A percentile compares a stretch with the other conserved stretches of the same genome.
These are phyloP conservation scores for Nematolebias whitei DNA, from an alignment of 2,113 vertebrate species.

Conservation along the genomic window DNA sequence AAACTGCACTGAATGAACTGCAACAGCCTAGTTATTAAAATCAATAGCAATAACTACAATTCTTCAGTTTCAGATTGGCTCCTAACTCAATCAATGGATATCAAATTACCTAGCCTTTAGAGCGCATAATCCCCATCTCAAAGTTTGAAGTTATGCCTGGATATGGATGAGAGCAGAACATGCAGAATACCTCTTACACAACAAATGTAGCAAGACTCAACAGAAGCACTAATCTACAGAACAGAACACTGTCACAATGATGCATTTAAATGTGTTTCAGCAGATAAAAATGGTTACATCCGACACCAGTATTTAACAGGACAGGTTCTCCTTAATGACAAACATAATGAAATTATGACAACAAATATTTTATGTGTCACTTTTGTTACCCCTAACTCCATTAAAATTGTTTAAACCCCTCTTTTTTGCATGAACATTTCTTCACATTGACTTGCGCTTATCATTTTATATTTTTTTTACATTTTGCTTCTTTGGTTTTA, in stretches of 20 bases:
- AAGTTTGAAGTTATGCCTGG: slow-evolving; percentile 53
- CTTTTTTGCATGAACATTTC: neutral
- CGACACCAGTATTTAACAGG: neutral
- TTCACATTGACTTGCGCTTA: neutral
- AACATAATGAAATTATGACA: neutral
- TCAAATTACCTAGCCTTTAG: slow-evolving; percentile 78
- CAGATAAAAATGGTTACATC: neutral
- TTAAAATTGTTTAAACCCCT: neutral
- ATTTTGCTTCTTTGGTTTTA: neutral
- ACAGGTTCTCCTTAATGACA: neutral
- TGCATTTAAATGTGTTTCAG: neutral
- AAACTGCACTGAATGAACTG: slow-evolving; percentile 73
- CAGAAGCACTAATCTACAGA: slow-evolving; percentile 16
- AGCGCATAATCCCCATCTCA: slow-evolving; percentile 70
- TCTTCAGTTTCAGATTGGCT: slow-evolving; percentile 77
- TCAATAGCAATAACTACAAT: slow-evolving; percentile 85
- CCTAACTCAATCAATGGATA: slow-evolving; percentile 80
- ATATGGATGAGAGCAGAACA: slow-evolving; percentile 59
- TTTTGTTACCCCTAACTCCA: neutral
- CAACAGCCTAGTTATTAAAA: slow-evolving; percentile 85
- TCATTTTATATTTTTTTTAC: neutral
- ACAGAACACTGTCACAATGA: too few relatives aligned
- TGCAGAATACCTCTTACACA: slow-evolving; percentile 38
- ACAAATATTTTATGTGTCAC: neutral
- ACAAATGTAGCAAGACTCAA: slow-evolving; percentile 22